phyloP scores from a whole-genome alignment of 23 tunicate genomes.

The Styela plicata region DNA sequence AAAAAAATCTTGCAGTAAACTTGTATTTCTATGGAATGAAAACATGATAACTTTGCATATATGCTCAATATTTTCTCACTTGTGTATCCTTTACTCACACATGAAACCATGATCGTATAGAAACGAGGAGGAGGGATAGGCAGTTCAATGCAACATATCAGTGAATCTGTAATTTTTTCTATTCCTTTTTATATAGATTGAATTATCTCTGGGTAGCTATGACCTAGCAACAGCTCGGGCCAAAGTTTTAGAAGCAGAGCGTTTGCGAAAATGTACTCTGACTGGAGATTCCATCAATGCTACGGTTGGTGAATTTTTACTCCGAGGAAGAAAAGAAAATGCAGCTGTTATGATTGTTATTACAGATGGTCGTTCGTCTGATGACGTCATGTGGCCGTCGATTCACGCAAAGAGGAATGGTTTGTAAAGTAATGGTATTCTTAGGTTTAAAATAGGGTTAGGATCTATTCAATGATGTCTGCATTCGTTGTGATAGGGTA shows the following conservation, averaged over 20 bases:
- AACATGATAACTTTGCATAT: too few relatives aligned
- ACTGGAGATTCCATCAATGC: slow-evolving; percentile 30
- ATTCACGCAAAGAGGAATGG: slow-evolving; percentile 22
- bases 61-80: too few relatives aligned
- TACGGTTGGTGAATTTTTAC: slow-evolving; percentile 7
- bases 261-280: slow-evolving; percentile 20
- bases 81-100: too few relatives aligned
- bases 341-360: slow-evolving; percentile 29
- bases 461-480: too few relatives aligned
- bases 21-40: too few relatives aligned
- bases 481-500: too few relatives aligned
- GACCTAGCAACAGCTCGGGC: not conserved
- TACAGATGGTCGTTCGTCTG: slow-evolving; percentile 20
- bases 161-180: too few relatives aligned
- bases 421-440: not conserved
- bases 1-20: too few relatives aligned
- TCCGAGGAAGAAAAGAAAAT: slow-evolving; percentile 8
- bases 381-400: slow-evolving; percentile 14
- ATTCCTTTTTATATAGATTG: slow-evolving; percentile 1
- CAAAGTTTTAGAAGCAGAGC: not conserved
- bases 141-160: too few relatives aligned
- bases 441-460: too few relatives aligned
- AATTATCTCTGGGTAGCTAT: slow-evolving; percentile 20
- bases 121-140: too few relatives aligned
- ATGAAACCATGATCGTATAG: too few relatives aligned